These are phyloP conservation scores for Epicauta chinensis DNA, from an alignment of 1,140 invertebrate species.

Conservation along the genomic window DNA sequence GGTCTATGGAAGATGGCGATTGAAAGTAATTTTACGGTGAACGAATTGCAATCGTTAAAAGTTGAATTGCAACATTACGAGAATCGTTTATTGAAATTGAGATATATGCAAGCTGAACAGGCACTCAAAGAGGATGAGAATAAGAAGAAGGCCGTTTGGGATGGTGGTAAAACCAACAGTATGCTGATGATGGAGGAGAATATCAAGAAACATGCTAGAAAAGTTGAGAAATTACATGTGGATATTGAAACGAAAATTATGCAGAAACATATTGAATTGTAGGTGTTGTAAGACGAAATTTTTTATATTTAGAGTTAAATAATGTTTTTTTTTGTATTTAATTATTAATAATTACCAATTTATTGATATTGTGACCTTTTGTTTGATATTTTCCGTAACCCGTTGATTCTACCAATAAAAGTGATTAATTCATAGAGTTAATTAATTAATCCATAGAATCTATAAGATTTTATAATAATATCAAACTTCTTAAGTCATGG, in stretches of 20 bases:
- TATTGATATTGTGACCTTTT: too few species aligned
- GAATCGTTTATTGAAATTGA: constrained; percentile 73
- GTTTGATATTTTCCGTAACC: too few species aligned
- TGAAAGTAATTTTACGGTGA: constrained; percentile 68
- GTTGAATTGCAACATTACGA: constrained; percentile 87
- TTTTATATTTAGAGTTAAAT: too few species aligned
- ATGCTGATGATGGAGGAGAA: constrained; percentile 60
- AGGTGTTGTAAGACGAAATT: too few species aligned
- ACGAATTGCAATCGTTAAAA: constrained; percentile 78
- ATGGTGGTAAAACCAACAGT: constrained; percentile 54
- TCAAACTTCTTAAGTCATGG: too few species aligned
- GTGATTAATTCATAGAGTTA: too few species aligned
- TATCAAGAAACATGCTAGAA: constrained; percentile 74
- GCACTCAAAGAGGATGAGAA: constrained; percentile 57
- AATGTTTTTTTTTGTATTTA: too few species aligned
- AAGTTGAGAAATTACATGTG: constrained; percentile 80
- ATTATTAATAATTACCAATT: too few species aligned
- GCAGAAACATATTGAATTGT: constrained; percentile 67
- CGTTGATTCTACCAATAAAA: too few species aligned
- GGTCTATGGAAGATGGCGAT: constrained; percentile 78
- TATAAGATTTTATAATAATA: too few species aligned
- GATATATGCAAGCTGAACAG: constrained; percentile 72
- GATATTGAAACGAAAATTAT: constrained; percentile 74
- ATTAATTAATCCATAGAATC: too few species aligned
- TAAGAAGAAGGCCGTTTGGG: constrained; percentile 53